Evolutionary conservation across 2,113 vertebrate genomes (phyloP).

Genomic region (Muscicapa adusta): DNA sequence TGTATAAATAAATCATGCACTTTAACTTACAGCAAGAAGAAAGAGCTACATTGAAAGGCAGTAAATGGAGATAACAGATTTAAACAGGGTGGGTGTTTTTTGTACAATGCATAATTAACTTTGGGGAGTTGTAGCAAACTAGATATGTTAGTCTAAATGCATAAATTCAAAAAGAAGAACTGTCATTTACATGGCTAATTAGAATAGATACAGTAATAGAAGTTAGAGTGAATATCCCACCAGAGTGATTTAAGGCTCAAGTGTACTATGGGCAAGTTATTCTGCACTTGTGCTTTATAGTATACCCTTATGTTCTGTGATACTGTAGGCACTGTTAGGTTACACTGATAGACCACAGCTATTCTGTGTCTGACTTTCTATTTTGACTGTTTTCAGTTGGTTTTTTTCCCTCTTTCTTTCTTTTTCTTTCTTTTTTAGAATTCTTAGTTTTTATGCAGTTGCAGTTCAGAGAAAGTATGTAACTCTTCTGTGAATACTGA

Average conservation of each 20-base stretch:
- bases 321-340: not conserved
- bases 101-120: not conserved
- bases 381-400: not conserved
- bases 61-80: not conserved
- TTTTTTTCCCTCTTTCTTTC: not conserved
- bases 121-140: not conserved
- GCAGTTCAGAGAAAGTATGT: not conserved
- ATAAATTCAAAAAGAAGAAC: not conserved
- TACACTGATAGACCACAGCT: not conserved
- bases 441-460: not conserved
- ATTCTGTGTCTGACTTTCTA: not conserved
- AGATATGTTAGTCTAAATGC: not conserved
- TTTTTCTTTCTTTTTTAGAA: not conserved
- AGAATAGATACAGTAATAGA: not conserved
- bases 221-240: not conserved
- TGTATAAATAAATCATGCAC: not conserved
- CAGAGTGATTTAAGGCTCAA: not conserved
- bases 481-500: not conserved
- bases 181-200: not conserved
- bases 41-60: not conserved
- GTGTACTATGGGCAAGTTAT: not conserved
- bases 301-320: not conserved
- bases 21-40: not conserved
- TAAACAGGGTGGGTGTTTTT: not conserved
- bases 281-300: not conserved